Evolutionary conservation across 2,113 vertebrate species (phyloP).

Genomic region (Triplophysa rosa): DNA sequence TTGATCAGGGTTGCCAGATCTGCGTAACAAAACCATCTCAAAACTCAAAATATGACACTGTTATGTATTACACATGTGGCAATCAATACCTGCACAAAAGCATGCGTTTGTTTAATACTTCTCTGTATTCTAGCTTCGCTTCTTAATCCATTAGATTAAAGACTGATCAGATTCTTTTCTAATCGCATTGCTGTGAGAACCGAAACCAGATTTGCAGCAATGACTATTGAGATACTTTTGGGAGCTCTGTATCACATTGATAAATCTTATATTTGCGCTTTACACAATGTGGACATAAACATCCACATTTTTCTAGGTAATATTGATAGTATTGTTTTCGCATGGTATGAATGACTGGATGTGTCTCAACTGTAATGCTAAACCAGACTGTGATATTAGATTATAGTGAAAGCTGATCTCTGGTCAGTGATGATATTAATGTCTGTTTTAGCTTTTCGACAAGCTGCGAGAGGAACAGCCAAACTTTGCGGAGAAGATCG

Average conservation of each 20-base stretch:
- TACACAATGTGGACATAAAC: not conserved
- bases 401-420: not conserved
- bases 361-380: not conserved
- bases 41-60: too few relatives aligned
- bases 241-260: not conserved
- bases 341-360: not conserved
- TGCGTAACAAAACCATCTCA: too few relatives aligned
- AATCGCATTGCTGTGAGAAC: not conserved
- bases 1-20: too few relatives aligned
- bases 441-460: constrained; percentile 86
- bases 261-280: not conserved
- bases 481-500: constrained; percentile 86
- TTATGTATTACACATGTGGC: too few relatives aligned
- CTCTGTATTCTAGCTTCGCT: not conserved
- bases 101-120: not conserved
- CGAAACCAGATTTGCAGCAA: not conserved
- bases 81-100: not conserved
- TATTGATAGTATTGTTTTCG: not conserved
- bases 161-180: not conserved
- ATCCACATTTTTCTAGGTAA: not conserved
- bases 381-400: not conserved
- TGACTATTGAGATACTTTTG: not conserved
- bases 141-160: not conserved
- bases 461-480: constrained; percentile 90
- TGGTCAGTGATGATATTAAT: not conserved